A percentile compares a stretch with the other conserved stretches of the same genome.
Conservation (phyloP, 2,888 invertebrate species). For the Agrochola lota region DNA sequence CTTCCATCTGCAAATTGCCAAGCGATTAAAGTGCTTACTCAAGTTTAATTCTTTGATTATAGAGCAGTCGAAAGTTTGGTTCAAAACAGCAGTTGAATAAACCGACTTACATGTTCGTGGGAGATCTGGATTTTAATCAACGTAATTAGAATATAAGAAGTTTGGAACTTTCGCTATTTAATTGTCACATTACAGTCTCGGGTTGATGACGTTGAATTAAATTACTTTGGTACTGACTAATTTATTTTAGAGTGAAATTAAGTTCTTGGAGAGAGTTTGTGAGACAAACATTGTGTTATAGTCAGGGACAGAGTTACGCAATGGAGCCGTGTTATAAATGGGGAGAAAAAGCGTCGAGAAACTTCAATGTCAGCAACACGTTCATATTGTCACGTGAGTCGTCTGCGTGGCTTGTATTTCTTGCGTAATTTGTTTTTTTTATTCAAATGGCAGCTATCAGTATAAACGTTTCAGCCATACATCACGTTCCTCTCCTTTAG, state of each 20-base stretch:
- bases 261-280: constrained; percentile 19
- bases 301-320: constrained; percentile 29
- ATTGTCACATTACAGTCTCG: constrained; percentile 48
- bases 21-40: constrained; percentile 67
- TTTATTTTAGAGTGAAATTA: constrained; percentile 37
- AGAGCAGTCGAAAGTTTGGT: constrained; percentile 64
- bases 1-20: constrained; percentile 67
- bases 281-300: constrained; percentile 28
- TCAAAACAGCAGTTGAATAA: constrained; percentile 63
- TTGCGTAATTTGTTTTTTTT: constrained; percentile 43
- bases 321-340: constrained; percentile 5
- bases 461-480: constrained; percentile 13
- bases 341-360: constrained; percentile 22
- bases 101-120: constrained; percentile 61
- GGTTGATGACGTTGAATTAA: constrained; percentile 54
- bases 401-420: constrained; percentile 17
- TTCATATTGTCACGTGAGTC: constrained; percentile 28
- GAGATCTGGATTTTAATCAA: constrained; percentile 66
- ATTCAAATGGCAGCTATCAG: constrained; percentile 14
- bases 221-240: constrained; percentile 44
- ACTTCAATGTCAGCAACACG: constrained; percentile 42
- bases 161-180: constrained; percentile 58
- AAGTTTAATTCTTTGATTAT: constrained; percentile 70
- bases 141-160: constrained; percentile 68
- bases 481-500: constrained; percentile 7